These are phyloP conservation scores for Melanotaenia maccullochi DNA, from an alignment of 2,797 vertebrate species.

Conservation along the genomic window DNA sequence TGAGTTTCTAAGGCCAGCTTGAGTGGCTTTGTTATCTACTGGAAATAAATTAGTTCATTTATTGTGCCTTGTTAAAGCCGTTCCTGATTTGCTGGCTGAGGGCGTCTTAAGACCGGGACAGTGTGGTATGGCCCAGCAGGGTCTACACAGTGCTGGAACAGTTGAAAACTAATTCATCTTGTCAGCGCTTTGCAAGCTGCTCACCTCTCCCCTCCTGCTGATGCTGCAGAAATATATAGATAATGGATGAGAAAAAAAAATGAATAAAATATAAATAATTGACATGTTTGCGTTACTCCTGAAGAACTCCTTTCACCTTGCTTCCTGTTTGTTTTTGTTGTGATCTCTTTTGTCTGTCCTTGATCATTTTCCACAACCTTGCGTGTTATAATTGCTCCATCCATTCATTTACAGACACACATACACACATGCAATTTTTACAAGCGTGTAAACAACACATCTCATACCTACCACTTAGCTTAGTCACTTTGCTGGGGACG, in stretches of 20 bases:
- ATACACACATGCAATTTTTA: conserved; percentile 2
- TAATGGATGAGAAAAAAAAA: not conserved
- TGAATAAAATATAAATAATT: not conserved
- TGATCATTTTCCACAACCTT: conserved; percentile 45
- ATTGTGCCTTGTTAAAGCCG: not conserved
- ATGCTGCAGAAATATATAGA: not conserved
- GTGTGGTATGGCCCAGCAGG: not conserved
- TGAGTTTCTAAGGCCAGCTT: not conserved
- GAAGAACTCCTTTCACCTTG: conserved; percentile 12
- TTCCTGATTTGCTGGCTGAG: not conserved
- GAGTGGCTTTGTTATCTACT: not conserved
- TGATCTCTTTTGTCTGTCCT: conserved; percentile 11
- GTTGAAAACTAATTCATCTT: not conserved
- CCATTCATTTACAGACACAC: conserved; percentile 6
- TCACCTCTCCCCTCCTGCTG: not conserved
- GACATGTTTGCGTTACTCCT: not conserved
- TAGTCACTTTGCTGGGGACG: conserved; percentile 55
- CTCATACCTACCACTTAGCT: conserved; percentile 65
- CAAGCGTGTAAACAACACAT: conserved; percentile 47
- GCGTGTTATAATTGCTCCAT: conserved; percentile 49
- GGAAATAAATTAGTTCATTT: not conserved
- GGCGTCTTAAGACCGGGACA: not conserved
- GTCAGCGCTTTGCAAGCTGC: not conserved
- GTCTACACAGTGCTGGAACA: not conserved
- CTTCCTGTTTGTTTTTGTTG: conserved; percentile 13